Conservation (phyloP, 2,888 invertebrate genomes). For the Andrena flavipes region DNA sequence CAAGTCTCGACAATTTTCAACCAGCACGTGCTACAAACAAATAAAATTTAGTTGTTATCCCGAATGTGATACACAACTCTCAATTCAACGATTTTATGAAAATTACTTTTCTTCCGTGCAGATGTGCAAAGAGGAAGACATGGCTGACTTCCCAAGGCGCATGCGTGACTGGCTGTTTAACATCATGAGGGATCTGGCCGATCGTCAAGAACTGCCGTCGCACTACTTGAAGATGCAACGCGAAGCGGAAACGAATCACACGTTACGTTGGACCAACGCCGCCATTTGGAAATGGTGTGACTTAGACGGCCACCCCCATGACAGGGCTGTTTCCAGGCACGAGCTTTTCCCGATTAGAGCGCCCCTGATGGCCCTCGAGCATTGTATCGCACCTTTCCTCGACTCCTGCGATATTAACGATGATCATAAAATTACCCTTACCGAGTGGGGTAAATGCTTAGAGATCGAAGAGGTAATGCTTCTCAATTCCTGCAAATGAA, state of each 20-base stretch:
- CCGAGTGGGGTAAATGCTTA: constrained; percentile 96
- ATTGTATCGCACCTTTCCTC: constrained; percentile 98
- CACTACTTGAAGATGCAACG: constrained; percentile 94
- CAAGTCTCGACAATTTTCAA: too few species aligned
- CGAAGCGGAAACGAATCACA: constrained; percentile 94
- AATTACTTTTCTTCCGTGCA: constrained; percentile 75
- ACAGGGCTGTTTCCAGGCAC: constrained; percentile 95
- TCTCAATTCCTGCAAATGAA: too few species aligned
- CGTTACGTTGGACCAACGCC: constrained; percentile 95
- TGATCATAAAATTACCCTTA: constrained; percentile 95
- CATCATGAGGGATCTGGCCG: constrained; percentile 97
- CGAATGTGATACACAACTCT: background rate
- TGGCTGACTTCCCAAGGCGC: constrained; percentile 97
- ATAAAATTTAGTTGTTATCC: too few species aligned
- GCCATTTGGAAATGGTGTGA: constrained; percentile 99
- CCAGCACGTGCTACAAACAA: too few species aligned
- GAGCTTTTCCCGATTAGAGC: constrained; percentile 98
- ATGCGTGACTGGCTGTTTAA: constrained; percentile 99
- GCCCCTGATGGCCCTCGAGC: constrained; percentile 97
- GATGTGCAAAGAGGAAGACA: constrained; percentile 93
- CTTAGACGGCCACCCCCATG: constrained; percentile 96
- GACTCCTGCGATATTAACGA: constrained; percentile 95
- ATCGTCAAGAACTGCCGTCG: constrained; percentile 92
- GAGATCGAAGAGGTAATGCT: constrained; percentile 91
- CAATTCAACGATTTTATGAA: background rate